Percentiles rank a stretch among this genome's conserved stretches.
Evolutionary conservation across 2,888 invertebrate species (phyloP).

Genomic region (Cancer borealis): DNA sequence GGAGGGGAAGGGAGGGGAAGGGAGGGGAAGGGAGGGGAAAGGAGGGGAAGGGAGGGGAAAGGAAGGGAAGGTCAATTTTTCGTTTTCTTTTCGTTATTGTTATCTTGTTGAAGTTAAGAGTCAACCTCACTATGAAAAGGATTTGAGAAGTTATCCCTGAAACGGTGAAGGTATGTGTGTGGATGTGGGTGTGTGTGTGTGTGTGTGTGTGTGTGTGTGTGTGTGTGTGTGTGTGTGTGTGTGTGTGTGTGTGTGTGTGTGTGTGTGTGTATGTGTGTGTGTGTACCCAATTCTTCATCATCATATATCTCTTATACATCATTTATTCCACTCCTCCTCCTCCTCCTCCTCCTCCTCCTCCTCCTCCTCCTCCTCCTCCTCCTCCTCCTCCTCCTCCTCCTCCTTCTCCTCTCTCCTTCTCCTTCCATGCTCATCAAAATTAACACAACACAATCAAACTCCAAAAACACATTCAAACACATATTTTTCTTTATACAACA

Average conservation of each 20-base stretch:
- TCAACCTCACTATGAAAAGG: neutral
- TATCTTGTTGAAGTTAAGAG: neutral
- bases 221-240: conserved; percentile 54
- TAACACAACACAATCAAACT: neutral
- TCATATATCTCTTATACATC: too few relatives aligned
- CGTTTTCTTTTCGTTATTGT: neutral
- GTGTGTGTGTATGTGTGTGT: conserved; percentile 57
- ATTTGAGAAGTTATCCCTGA: neutral
- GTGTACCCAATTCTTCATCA: neutral
- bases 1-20: neutral
- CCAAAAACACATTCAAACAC: too few relatives aligned
- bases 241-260: conserved; percentile 56
- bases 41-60: neutral
- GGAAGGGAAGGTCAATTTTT: neutral
- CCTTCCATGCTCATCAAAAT: neutral
- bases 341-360: too few relatives aligned
- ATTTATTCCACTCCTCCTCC: neutral
- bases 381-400: neutral
- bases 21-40: neutral
- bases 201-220: conserved; percentile 57
- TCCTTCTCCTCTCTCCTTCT: neutral
- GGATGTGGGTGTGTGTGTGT: conserved; percentile 47
- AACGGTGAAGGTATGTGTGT: neutral
- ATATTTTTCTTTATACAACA: too few relatives aligned
- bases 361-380: neutral